These are phyloP conservation scores for Latrodectus elegans DNA, from an alignment of 2,888 invertebrate species.

Conservation along the genomic window DNA sequence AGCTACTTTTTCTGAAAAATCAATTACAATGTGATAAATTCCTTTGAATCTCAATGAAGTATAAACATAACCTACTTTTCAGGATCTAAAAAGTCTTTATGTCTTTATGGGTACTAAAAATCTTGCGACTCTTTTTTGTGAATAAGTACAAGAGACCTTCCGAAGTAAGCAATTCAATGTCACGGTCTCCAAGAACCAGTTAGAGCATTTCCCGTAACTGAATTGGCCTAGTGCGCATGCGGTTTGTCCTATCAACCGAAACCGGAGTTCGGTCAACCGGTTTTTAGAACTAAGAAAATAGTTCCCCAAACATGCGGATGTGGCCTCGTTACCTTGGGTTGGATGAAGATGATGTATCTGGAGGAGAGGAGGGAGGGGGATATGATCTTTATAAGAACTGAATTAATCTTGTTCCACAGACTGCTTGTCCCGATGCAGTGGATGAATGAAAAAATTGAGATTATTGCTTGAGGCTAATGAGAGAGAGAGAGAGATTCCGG, in stretches of 20 bases:
- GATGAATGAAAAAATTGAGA: neutral
- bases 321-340: conserved; percentile 61
- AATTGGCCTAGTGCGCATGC: conserved; percentile 67
- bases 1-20: too few relatives aligned
- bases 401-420: conserved; percentile 45
- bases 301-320: conserved; percentile 67
- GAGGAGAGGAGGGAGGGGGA: conserved; percentile 44
- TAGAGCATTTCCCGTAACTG: conserved; percentile 26
- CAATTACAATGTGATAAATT: neutral
- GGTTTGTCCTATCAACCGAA: conserved; percentile 53
- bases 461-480: neutral
- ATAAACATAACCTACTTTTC: conserved; percentile 59
- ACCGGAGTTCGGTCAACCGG: conserved; percentile 64
- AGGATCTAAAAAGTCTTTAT: conserved; percentile 4
- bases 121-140: conserved; percentile 21
- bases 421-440: conserved; percentile 22
- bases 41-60: neutral
- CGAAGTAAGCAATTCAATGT: conserved; percentile 50
- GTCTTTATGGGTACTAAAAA: conserved; percentile 2
- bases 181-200: conserved; percentile 54
- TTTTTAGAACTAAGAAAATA: conserved; percentile 61
- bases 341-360: conserved; percentile 12
- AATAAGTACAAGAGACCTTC: conserved; percentile 42
- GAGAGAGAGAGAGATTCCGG: too few relatives aligned
- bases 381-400: conserved; percentile 14